phyloP scores from a whole-genome alignment of 2,888 invertebrate species.

The Netelia virgata region DNA sequence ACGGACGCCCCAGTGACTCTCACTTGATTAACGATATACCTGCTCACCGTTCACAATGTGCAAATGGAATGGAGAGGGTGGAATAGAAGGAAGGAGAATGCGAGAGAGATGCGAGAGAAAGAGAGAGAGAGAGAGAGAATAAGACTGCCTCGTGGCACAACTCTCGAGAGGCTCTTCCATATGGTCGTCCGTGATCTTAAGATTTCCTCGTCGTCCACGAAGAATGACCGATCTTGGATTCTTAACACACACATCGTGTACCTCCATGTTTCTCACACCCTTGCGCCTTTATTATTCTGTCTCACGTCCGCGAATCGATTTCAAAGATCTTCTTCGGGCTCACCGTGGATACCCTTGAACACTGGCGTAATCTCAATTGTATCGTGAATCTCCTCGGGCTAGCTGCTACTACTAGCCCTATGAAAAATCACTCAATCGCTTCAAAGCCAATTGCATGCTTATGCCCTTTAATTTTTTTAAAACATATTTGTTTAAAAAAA shows the following conservation, averaged over 20 bases:
- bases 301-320: slow-evolving; percentile 29
- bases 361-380: slow-evolving; percentile 16
- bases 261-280: slow-evolving; percentile 38
- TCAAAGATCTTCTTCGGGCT: slow-evolving; percentile 35
- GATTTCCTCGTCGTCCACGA: slow-evolving; percentile 36
- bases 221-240: slow-evolving; percentile 56
- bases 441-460: background rate
- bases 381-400: background rate
- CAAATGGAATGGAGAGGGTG: slow-evolving; percentile 46
- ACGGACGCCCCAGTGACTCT: slow-evolving; percentile 81
- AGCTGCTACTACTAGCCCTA: background rate
- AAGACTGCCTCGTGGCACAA: slow-evolving; percentile 28
- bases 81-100: background rate
- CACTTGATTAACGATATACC: slow-evolving; percentile 83
- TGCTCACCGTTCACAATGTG: slow-evolving; percentile 74
- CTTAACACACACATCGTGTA: slow-evolving; percentile 43
- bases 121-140: too few species aligned
- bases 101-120: background rate
- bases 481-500: too few species aligned
- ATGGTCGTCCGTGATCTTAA: slow-evolving; percentile 36
- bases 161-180: slow-evolving; percentile 52
- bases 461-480: too few species aligned
- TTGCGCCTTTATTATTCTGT: slow-evolving; percentile 1
- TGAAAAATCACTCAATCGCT: slow-evolving; percentile 49
- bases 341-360: slow-evolving; percentile 8